Evolutionary conservation across 2,888 invertebrate species (phyloP).

Genomic region (Bunonema sp.): DNA sequence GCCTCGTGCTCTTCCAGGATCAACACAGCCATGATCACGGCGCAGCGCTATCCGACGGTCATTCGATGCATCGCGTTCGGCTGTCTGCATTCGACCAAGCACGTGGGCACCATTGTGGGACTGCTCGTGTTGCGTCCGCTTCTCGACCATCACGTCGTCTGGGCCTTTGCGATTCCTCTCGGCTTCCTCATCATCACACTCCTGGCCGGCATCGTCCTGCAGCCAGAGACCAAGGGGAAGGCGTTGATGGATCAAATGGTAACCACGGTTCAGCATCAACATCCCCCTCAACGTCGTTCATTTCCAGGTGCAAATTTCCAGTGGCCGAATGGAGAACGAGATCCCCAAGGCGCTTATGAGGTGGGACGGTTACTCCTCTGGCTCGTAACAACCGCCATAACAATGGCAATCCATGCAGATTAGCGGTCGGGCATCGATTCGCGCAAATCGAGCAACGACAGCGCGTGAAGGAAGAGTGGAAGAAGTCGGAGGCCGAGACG

Average conservation of each 20-base stretch:
- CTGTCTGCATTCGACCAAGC: constrained; percentile 27
- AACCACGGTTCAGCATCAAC: too few species aligned
- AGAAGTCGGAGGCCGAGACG: constrained; percentile 7
- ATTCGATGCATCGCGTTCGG: constrained; percentile 38
- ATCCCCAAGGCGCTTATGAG: constrained; percentile 27
- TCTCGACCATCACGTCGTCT: too few species aligned
- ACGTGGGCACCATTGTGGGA: constrained; percentile 30
- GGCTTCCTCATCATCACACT: constrained; percentile 24
- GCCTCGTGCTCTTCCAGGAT: constrained; percentile 3
- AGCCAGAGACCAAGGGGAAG: constrained; percentile 29
- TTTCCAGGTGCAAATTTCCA: too few species aligned
- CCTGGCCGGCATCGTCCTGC: constrained; percentile 27
- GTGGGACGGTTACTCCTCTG: constrained; percentile 5
- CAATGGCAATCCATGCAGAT: constrained; percentile 9
- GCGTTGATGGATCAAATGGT: constrained; percentile 37
- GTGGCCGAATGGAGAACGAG: constrained; percentile 24
- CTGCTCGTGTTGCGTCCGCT: constrained; percentile 25
- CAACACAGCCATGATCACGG: too few species aligned
- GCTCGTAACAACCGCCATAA: not conserved
- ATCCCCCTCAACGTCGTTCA: too few species aligned
- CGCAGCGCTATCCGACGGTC: constrained; percentile 36
- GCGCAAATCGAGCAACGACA: constrained; percentile 22
- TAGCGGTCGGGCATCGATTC: constrained; percentile 31
- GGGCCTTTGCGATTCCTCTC: constrained; percentile 30
- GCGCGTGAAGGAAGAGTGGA: constrained; percentile 12